phyloP scores from a whole-genome alignment of 2,797 vertebrate species.

The Champsocephalus gunnari region DNA sequence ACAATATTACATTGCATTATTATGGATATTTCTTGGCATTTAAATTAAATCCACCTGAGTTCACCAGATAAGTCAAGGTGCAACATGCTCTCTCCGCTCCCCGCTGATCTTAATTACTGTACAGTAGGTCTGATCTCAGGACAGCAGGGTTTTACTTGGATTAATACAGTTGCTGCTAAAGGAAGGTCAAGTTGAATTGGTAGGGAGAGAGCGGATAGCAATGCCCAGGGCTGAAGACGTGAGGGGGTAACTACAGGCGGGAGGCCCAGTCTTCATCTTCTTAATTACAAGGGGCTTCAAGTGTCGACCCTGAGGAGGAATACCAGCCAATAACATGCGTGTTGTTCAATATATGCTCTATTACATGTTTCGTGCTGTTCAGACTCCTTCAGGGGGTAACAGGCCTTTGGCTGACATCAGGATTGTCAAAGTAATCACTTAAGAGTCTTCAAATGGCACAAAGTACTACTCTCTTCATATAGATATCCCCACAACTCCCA shows the following conservation, averaged over 20 bases:
- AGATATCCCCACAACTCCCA: slow-evolving; percentile 7
- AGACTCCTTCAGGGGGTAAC: slow-evolving; percentile 16
- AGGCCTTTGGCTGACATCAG: slow-evolving; percentile 21
- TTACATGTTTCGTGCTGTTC: slow-evolving; percentile 17
- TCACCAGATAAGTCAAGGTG: slow-evolving; percentile 17
- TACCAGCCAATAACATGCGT: slow-evolving; percentile 38
- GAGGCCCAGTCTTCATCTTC: slow-evolving; percentile 29
- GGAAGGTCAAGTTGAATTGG: slow-evolving; percentile 41
- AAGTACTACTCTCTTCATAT: slow-evolving; percentile 13
- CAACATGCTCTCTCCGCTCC: slow-evolving; percentile 1
- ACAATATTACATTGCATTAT: slow-evolving; percentile 7
- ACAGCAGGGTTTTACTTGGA: slow-evolving; percentile 31
- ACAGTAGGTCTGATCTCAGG: slow-evolving; percentile 19
- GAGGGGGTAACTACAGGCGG: slow-evolving; percentile 39
- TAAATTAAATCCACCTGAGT: slow-evolving; percentile 27
- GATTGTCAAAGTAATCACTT: slow-evolving; percentile 32
- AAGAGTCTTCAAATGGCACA: neutral
- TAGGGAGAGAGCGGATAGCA: slow-evolving; percentile 24
- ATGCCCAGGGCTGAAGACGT: slow-evolving; percentile 31
- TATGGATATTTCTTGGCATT: slow-evolving; percentile 51
- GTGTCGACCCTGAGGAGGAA: slow-evolving; percentile 45
- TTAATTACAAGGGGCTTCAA: slow-evolving; percentile 54
- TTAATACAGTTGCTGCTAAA: slow-evolving; percentile 40
- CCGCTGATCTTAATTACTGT: slow-evolving; percentile 40
- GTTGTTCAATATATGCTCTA: slow-evolving; percentile 35